Base-by-base conservation (phyloP, 2,888 invertebrate species). In the Nasonia oneida region DNA sequence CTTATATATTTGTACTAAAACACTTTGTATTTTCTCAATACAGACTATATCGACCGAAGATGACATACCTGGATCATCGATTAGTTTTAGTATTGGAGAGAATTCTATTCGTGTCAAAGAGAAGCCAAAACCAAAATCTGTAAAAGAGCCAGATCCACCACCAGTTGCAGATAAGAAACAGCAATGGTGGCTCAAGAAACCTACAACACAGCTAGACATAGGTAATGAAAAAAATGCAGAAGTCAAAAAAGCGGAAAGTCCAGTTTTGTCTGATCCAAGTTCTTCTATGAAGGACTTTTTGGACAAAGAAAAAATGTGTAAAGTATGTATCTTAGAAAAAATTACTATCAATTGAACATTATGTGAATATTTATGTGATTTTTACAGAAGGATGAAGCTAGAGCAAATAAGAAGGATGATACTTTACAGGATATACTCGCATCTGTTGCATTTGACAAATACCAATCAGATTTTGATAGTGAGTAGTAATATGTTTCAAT, bases 391-490 rank as follows among this genome's bases (percentile, higher is more conserved):
- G 90, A 83, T 67, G 91, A 91, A 79, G 87, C 86, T n/a, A 90
- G 90, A 42, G 86, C 71, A 0, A 90, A 89, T 81, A 91, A 91
- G 29, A 92, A 90, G 70, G 92, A 93, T 81, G 92, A 93, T 61
- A 93, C 92, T 6, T 87, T 92, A 6, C 90, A 91, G 70, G 92
- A 93, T 42, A 89, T 92, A 87, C 88, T 93, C 47, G 92, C 92
- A 18, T 91, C 93, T 53, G 92, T 92, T 57, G 92, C 91, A 14
- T 91, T 92, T 53, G 92, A 93, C 76, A 93, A 92, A 86, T 92
- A 93, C 86, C 91, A 92, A 74, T 91, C 92, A n/a, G 93, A 93
- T 78, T 92, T 93, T 89, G 93, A 93, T 87, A 93, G 93, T 92
- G 88, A 85, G 92, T 89, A 15, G 18, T 1, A 15, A 15, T 33